Evolutionary conservation across 2,797 vertebrate genomes (phyloP), one percentile per base, ranked within the genome.

Genomic region (Petrocephalus schoutedeni): DNA sequence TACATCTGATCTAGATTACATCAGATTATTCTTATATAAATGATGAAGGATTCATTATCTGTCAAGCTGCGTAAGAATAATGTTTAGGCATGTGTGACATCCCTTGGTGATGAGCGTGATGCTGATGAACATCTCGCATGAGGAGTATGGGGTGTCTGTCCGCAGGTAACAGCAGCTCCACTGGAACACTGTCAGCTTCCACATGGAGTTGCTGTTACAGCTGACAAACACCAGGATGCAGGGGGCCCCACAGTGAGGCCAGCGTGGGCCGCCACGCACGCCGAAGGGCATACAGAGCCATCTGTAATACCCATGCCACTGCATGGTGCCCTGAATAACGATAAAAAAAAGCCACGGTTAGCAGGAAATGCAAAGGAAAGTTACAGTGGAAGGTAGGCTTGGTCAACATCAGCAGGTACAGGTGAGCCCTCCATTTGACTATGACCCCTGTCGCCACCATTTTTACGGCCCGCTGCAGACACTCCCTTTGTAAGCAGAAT

Each of bases 131-230:
- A 0, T 88, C 57, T 87, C 57, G 6, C 89, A 16, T 59, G 85
- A 89, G 0, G 61, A 67, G 61, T 67, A 32, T 32, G 12, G 90
- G 94, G 88, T 91, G 80, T 89, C 92, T 94, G 90, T 95, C 96
- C 94, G 95, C 91, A 95, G 93, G 94, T 97, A 97, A 97, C 97
- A 97, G 96, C 97, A 96, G 91, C 94, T 96, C 97, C 97, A 98
- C 95, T 97, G 97, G 97, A 97, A 97, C 88, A 59, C 4, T 85
- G 83, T 88, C 64, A 91, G 89, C 92, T 97, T 97, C 97, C 97
- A 97, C 97, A 97, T 98, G 97, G 97, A 98, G 97, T 98, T 97
- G 97, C 97, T 98, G 97, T 98, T 98, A 98, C 97, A 98, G 90
- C 91, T 95, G 96, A 96, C 91, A 41, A 96, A 91, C 91, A 93